Evolutionary conservation across 2,797 vertebrate genomes (phyloP), one percentile per base, ranked within the genome.

Genomic region (Eulemur coronatus): DNA sequence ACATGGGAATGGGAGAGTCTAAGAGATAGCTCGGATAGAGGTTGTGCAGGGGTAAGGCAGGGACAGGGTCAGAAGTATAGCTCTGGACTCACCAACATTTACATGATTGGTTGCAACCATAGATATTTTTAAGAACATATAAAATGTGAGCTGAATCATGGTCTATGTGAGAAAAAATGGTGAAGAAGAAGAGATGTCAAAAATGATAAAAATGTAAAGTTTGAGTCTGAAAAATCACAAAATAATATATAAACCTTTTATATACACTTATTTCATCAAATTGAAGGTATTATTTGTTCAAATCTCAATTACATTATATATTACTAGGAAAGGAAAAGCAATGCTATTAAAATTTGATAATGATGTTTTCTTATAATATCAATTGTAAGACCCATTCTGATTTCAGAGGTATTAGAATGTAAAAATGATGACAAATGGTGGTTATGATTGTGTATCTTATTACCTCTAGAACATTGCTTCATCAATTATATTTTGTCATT

Each of bases 321-420:
- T 73, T 61, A 52, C 4, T 84, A 41, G 87, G 38, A 82, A 91
- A 84, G 13, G 18, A 59, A 85, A 92, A 86, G 33, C 91, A 4
- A 13, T 43, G 1, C 2, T 22, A 65, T 65, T 76, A 72, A 78
- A 93, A 55, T 78, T 48, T 73, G 2, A 80, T 72, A 57, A 41
- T 20, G 43, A 55, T 59, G 22, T n/a, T 86, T 82, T 75, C 65
- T 73, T 38, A 46, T 52, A 50, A 33, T 38, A 41, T 61, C 30
- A 55, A 11, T 70, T 46, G 4, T 55, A 38, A 69, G 4, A 4
- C 12, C 8, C 43, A 26, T 80, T 80, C 4, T 35, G 20, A 57
- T 41, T 48, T 48, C 61, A 76, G 24, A 81, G 4, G 18, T 33
- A 4, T 78, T 63, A 24, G 70, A 63, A 80, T 30, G 2, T 67